These are phyloP conservation scores for Sphaerophoria rueppellii DNA, from an alignment of 2,888 invertebrate genomes.

Conservation along the genomic window DNA sequence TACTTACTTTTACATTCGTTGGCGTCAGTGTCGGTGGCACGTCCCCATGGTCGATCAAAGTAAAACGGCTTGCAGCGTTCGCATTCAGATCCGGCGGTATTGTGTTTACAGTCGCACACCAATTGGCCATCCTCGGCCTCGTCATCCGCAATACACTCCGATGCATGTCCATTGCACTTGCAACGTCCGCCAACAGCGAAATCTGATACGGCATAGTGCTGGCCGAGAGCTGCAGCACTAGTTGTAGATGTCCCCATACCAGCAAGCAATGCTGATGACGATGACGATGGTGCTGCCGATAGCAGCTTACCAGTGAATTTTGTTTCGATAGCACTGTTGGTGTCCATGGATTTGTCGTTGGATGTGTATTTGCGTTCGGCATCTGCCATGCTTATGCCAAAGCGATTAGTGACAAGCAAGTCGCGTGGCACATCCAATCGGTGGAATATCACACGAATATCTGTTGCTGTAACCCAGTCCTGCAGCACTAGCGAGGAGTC, in stretches of 20 bases:
- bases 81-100: conserved; percentile 99
- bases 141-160: conserved; percentile 90
- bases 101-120: conserved; percentile 98
- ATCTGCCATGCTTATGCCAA: conserved; percentile 78
- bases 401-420: conserved; percentile 79
- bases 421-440: conserved; percentile 89
- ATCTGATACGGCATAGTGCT: conserved; percentile 97
- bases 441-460: conserved; percentile 96
- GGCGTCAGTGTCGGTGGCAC: conserved; percentile 97
- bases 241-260: conserved; percentile 79
- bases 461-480: conserved; percentile 99
- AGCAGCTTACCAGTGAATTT: conserved; percentile 80
- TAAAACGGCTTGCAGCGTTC: conserved; percentile 99
- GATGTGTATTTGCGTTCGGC: conserved; percentile 77
- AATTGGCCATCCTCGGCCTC: conserved; percentile 86
- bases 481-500: conserved; percentile 98
- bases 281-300: conserved; percentile 78
- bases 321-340: conserved; percentile 74
- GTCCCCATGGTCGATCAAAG: conserved; percentile 99
- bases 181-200: conserved; percentile 99
- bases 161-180: conserved; percentile 99
- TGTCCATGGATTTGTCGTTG: conserved; percentile 77
- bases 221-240: conserved; percentile 82
- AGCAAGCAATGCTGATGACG: not conserved
- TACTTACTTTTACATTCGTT: conserved; percentile 99